Base-by-base conservation (phyloP, 2,888 invertebrate genomes). In the Drosophila mercatorum region DNA sequence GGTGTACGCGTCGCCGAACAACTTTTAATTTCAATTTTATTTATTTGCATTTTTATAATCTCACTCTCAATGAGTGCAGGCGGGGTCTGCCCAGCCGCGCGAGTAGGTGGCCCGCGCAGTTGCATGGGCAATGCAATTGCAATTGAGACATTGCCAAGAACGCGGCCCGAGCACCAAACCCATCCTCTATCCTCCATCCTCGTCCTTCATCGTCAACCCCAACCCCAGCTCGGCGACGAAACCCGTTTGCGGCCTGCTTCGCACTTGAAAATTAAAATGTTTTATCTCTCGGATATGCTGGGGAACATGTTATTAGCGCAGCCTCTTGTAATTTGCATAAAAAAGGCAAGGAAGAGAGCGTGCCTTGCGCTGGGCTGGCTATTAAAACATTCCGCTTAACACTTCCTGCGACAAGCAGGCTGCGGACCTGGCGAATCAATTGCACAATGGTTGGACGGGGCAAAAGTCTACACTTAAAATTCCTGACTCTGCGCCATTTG, bases 11-110 rank as follows among this genome's bases (percentile, higher is more conserved):
- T 79, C 81, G 75, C 17, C 72, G 71, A 87, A 87, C 85, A 87
- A 83, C 89, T 91, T 89, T 91, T 90, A 89, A 88, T 91, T 91
- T 91, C 86, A 89, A 89, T 91, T 85, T 81, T 78, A 80, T 78
- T 82, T 84, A 75, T 81, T 87, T 81, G 73, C 77, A 88, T 80
- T 76, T 86, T 72, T 78, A 71, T 68, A 66, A 70, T 75, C 59
- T 80, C 78, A 63, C 72, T 49, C 51, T 55, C 70, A 67, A 56
- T 68, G 68, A 64, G 64, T 64, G 60, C 51, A 51, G 61, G 58
- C 31, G 59, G 60, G 58, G 51, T 26, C 44, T 60, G 26, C 52
- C 17, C 57, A 51, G 41, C 43, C 36, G 17, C 56, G 57, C 55
- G 79, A 75, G 80, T 78, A 78, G 78, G 81, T 68, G 75, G 69